A percentile compares a stretch with the other conserved stretches of the same genome.
phyloP scores from a whole-genome alignment of 2,797 vertebrate species.

The Rallus crepitans region DNA sequence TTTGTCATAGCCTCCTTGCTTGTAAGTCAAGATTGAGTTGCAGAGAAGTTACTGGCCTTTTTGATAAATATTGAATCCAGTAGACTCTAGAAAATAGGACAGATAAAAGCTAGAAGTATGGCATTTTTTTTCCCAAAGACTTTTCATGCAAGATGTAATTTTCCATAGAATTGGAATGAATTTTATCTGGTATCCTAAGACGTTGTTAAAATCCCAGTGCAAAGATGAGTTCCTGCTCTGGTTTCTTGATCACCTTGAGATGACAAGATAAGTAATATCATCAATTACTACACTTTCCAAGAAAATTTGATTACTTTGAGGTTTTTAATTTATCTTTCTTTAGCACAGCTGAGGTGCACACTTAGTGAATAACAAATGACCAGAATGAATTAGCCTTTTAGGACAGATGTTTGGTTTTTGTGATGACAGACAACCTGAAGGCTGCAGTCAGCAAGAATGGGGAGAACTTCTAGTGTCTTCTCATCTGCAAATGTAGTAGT shows the following conservation, averaged over 20 bases:
- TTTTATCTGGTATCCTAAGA: background rate
- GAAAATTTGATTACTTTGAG: conserved; percentile 8
- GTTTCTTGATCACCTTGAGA: conserved; percentile 10
- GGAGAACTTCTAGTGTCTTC: background rate
- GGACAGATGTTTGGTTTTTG: background rate
- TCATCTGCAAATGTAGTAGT: background rate
- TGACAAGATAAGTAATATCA: background rate
- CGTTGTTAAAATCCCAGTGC: background rate
- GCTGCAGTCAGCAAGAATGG: background rate
- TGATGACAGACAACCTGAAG: background rate
- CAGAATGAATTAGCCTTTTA: background rate
- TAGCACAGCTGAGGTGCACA: background rate
- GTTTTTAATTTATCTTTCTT: conserved; percentile 17
- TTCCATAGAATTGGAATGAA: background rate
- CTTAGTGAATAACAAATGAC: background rate
- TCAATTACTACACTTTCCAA: background rate
- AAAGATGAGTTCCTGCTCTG: background rate
- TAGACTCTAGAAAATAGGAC: background rate
- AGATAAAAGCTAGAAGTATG: background rate
- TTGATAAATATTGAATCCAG: background rate
- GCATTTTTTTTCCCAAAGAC: background rate
- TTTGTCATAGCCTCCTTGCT: background rate
- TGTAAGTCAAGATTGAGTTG: background rate
- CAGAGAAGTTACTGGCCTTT: background rate
- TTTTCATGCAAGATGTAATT: background rate